These are phyloP conservation scores for Cephus runcator DNA, from an alignment of 2,888 invertebrate species.

Conservation along the genomic window DNA sequence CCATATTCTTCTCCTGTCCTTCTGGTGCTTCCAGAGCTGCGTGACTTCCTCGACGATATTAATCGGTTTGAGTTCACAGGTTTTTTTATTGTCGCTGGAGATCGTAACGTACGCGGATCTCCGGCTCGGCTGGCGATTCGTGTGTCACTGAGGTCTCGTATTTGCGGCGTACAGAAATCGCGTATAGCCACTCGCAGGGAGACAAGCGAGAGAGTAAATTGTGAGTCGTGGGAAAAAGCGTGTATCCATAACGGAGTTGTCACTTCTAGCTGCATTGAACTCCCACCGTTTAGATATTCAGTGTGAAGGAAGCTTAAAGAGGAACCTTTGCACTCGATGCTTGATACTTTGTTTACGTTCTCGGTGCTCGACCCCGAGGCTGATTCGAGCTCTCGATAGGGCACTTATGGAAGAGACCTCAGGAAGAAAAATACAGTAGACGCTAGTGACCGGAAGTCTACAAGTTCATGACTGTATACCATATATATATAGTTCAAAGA, in stretches of 20 bases:
- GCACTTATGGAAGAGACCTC: constrained; percentile 8
- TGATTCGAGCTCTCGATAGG: constrained; percentile 11
- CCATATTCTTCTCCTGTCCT: neutral
- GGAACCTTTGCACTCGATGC: neutral
- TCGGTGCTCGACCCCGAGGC: constrained; percentile 10
- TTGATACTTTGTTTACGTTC: constrained; percentile 2
- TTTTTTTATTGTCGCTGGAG: neutral
- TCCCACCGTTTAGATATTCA: neutral
- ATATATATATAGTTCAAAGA: neutral
- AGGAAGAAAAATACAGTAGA: neutral
- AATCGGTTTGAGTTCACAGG: neutral
- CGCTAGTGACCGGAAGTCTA: neutral
- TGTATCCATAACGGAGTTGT: neutral
- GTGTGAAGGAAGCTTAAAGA: neutral
- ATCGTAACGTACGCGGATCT: neutral
- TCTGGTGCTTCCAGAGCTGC: neutral
- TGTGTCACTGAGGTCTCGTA: neutral
- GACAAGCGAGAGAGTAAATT: neutral
- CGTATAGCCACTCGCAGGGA: neutral
- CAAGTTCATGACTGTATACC: neutral
- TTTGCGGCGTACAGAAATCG: neutral
- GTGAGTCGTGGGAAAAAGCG: neutral
- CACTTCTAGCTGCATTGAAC: neutral
- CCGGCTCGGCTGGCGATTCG: neutral
- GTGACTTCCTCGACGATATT: neutral